Evolutionary conservation across 2,113 vertebrate genomes (phyloP), one percentile per base, ranked within the genome.

Genomic region (Odocoileus virginianus): DNA sequence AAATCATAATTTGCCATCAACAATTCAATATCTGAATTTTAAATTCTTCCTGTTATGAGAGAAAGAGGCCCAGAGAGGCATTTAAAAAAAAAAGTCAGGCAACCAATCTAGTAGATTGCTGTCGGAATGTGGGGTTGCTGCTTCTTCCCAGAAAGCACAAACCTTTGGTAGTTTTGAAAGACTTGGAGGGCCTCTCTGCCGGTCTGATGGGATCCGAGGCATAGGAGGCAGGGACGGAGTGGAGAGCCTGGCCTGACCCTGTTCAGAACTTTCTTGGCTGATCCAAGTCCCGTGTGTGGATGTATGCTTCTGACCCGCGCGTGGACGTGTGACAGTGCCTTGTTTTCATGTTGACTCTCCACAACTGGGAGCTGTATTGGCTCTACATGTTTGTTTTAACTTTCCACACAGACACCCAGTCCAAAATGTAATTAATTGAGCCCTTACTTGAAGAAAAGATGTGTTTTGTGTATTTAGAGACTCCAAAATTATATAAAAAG

Each of bases 361-460:
- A 89, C 61, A 96, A 14, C 71, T 84, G 60, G 83, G 79, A 64
- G 60, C 12, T 55, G 12, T 50, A 30, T n/a, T 91, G 60, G 50
- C 6, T 36, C 55, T 17, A 7, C 45, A 52, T 45, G 92, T 64
- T 97, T 93, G 78, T 33, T 93, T 87, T 82, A 86, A 87, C 79
- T 95, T 94, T 64, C 87, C 67, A 36, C 67, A 78, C 50, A 89
- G 81, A 58, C 71, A 86, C 71, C 13, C 43, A 90, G 67, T 88
- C 55, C 71, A 93, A 74, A 94, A 64, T 89, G 86, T 43, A 88
- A 94, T 94, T 96, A 94, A 94, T 50, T 91, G 78, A 94, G 25
- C 47, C 5, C 36, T 90, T 91, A 81, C 58, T 93, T 92, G 52
- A 33, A 74, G 76, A 86, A 76, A 97, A 92, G 60, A 86, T n/a